phyloP scores from a whole-genome alignment of 2,888 invertebrate species.

The Agonopterix arenella region DNA sequence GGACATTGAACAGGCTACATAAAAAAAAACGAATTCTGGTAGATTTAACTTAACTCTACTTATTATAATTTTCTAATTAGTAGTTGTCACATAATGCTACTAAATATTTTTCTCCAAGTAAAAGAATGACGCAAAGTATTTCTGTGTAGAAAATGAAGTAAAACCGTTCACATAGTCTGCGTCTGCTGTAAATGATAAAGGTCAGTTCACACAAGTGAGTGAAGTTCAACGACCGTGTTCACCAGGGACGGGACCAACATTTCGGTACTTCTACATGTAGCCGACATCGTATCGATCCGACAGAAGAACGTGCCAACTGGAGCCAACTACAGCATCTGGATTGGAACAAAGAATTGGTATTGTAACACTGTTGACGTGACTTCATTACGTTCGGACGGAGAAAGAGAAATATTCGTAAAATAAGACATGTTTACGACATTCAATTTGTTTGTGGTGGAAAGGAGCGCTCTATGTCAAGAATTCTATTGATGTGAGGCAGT shows the following conservation, averaged over 20 bases:
- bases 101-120: too few species aligned
- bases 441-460: too few species aligned
- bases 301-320: conserved; percentile 8
- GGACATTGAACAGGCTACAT: too few species aligned
- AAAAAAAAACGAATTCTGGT: too few species aligned
- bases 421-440: too few species aligned
- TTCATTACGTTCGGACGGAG: background rate
- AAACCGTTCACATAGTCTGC: too few species aligned
- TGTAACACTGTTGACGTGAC: conserved; percentile 7
- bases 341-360: conserved; percentile 5
- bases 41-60: too few species aligned
- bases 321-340: background rate
- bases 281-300: conserved; percentile 8
- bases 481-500: too few species aligned
- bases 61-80: too few species aligned
- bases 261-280: background rate
- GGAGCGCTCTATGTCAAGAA: too few species aligned
- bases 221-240: conserved; percentile 8
- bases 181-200: conserved; percentile 1
- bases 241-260: background rate
- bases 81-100: too few species aligned
- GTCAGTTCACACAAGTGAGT: conserved; percentile 7
- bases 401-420: background rate
- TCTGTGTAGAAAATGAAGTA: too few species aligned
- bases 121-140: background rate